These are phyloP conservation scores for Tridacna gigas DNA, from an alignment of 2,888 invertebrate genomes.

Conservation along the genomic window DNA sequence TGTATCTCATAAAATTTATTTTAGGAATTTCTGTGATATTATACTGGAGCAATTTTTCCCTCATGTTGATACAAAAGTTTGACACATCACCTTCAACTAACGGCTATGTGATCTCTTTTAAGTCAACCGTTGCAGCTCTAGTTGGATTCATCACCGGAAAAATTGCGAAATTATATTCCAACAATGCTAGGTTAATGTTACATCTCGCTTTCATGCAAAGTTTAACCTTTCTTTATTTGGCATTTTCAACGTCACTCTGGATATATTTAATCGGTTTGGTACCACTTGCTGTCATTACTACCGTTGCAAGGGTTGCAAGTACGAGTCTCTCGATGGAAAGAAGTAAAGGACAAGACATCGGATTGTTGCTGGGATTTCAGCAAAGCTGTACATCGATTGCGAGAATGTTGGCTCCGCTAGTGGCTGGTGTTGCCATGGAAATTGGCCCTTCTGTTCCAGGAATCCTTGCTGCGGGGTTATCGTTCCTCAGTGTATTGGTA, in stretches of 20 bases:
- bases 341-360: conserved; percentile 74
- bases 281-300: conserved; percentile 80
- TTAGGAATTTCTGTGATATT: conserved; percentile 82
- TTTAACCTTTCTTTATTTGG: conserved; percentile 64
- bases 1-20: conserved; percentile 83
- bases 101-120: conserved; percentile 83
- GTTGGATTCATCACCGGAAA: conserved; percentile 81
- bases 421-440: conserved; percentile 83
- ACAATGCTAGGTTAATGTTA: conserved; percentile 74
- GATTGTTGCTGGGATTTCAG: conserved; percentile 83
- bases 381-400: conserved; percentile 83
- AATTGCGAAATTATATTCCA: conserved; percentile 73
- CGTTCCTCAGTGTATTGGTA: conserved; percentile 87
- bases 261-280: conserved; percentile 73
- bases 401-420: conserved; percentile 82
- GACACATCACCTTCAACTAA: conserved; percentile 75
- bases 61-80: conserved; percentile 78
- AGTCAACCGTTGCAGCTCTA: conserved; percentile 78
- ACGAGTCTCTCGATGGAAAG: conserved; percentile 80
- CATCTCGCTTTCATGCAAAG: conserved; percentile 75
- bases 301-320: conserved; percentile 80
- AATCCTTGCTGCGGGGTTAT: conserved; percentile 84
- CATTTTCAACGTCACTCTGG: conserved; percentile 71
- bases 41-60: conserved; percentile 81
- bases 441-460: conserved; percentile 81